Evolutionary conservation across 2,888 invertebrate genomes (phyloP), one percentile per base, ranked within the genome.

Genomic region (Ctenicera cuprea): DNA sequence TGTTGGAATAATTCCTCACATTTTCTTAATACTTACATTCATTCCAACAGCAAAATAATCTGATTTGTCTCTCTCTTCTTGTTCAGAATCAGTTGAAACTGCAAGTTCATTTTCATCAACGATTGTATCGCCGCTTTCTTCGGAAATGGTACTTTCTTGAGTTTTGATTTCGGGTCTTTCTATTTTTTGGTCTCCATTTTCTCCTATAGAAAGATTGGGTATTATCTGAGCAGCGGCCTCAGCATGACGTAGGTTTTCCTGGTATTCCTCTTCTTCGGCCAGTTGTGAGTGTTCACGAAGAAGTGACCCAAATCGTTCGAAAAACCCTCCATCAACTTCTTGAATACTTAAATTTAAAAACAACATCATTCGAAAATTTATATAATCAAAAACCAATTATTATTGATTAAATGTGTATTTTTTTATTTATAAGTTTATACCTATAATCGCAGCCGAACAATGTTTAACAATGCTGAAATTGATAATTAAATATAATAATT

Each of bases 271-370:
- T 64, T 88, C 84, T 22, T 90, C 90, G 0, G 91, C 91, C 76
- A 88, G 89, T 80, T 89, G 89, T n/a, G 90, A 90, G 0, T 88
- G 89, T 83, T 93, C 92, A 65, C 91, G 90, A 68, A 95, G 87
- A 62, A 94, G 88, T 0, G 93, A 92, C 0, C 95, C 95, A 81
- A 95, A 94, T 82, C 93, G 94, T 85, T 95, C 95, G 84, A 95
- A 95, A 86, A 95, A 95, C 62, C 94, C 93, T 79, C 93, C 94
- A 85, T 95, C 95, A 16, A 93, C 90, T 87, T 94, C 93, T 88
- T 94, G 94, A 77, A 95, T 90, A 88, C 94, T 94, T 88, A 62
- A 89, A 89, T n/a, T n/a, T 81, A 82, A 82, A 83, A 81, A 54
- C n/a, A n/a, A n/a, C n/a, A n/a, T n/a, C n/a, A n/a, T n/a, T n/a